Evolutionary conservation across 2,113 vertebrate species (phyloP), one percentile per base, ranked within the genome.

Genomic region (Benitochromis conjunctus): DNA sequence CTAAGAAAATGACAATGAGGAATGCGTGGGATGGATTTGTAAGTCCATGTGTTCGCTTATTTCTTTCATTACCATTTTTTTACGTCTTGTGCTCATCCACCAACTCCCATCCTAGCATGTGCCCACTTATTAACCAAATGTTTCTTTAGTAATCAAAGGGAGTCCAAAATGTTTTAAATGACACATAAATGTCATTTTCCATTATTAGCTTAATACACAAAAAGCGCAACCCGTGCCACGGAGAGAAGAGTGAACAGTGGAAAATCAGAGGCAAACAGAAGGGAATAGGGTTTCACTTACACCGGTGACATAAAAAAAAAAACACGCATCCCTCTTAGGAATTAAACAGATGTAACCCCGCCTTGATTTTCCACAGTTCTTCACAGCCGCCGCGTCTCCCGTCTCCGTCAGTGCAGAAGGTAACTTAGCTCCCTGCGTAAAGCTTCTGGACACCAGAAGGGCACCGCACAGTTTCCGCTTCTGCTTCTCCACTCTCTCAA

Each of bases 381-480:
- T 89, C 14, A 46, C 88, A 82, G 91, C 88, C 85, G 54, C 79
- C 48, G 77, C 79, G 82, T 84, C 81, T 92, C 83, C 85, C 64
- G 69, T 82, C 87, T 92, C 84, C 76, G 79, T 92, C 89, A 92
- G 84, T 85, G 55, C 31, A 79, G 88, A 92, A 92, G 94, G 91
- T 79, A 94, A 94, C 92, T 91, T 92, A 82, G 91, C 89, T 89
- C 90, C 86, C 92, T 92, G 96, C 92, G 95, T 95, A 94, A 95
- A 92, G 90, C 93, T 90, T 60, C 80, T 74, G 83, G 85, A 85
- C 83, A 84, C 36, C 84, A 76, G 16, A 71, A 88, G 71, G 85
- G 84, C 84, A 55, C 57, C 36, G 58, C 82, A 41, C 88, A 78
- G 29, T 88, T 82, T 46, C 54, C 57, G 4, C 48, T 46, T 80